Evolutionary conservation across 2,113 vertebrate species (phyloP), one percentile per base, ranked within the genome.

Genomic region (Anhinga rufa): DNA sequence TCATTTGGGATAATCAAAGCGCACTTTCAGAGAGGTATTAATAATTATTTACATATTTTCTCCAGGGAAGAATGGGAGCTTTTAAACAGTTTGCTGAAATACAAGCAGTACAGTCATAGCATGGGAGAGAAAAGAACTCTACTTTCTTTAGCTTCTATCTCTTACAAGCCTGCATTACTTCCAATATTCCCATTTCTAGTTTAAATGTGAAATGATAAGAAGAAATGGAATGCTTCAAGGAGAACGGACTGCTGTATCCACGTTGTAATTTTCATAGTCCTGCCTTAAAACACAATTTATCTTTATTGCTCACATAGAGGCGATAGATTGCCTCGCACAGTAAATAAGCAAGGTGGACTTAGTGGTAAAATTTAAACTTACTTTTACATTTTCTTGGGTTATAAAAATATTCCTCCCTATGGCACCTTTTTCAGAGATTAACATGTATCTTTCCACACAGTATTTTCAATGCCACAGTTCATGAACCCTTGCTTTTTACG

Each of bases 321-420:
- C 77, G 65, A 93, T 90, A 82, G 12, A 60, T 65, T 10, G 2
- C 61, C 66, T 44, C 3, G 0, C 7, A 88, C 95, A 96, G 96
- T 95, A 97, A 97, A 97, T 77, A 88, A 9, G 26, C 20, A 46
- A 85, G 44, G 70, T 46, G 40, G 74, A 92, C 92, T 90, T 79
- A 75, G 90, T 95, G 95, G 94, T 97, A 96, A 95, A 97, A 94
- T 88, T 90, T 95, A 93, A 78, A 95, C 96, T 94, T 82, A 62
- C 69, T 83, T 42, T 62, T 86, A 77, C 90, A 94, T 92, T 96
- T 81, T 94, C 80, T 87, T 64, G 69, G 90, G 92, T 90, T 95
- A 95, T 96, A 95, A 96, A 98, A 97, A 75, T 94, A 94, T 92
- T 80, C 78, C 72, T 94, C 52, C 40, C 55, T 62, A 19, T 76